These are phyloP conservation scores for Eretmochelys imbricata DNA, from an alignment of 2,113 vertebrate species.

Conservation along the genomic window DNA sequence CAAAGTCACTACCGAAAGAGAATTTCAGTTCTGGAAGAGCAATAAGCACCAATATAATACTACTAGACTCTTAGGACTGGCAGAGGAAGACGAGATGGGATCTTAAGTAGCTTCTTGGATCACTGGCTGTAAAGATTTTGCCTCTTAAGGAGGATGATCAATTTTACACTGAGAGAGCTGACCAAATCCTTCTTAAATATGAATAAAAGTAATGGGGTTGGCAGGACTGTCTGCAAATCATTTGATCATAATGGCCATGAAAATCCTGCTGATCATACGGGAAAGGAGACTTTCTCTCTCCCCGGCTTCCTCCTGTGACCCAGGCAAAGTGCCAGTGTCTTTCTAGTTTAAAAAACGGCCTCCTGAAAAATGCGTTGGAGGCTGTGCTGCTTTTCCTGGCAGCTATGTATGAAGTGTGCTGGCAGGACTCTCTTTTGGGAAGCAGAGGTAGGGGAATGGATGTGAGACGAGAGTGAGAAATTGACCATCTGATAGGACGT, in stretches of 20 bases:
- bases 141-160: neutral
- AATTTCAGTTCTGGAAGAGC: fast-evolving
- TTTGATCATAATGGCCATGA: neutral
- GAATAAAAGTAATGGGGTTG: neutral
- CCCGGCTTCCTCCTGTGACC: neutral
- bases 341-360: neutral
- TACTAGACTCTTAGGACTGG: neutral
- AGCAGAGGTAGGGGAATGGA: neutral
- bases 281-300: neutral
- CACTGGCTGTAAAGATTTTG: neutral
- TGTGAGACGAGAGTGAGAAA: neutral
- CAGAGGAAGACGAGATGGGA: neutral
- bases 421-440: neutral
- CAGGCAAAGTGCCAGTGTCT: neutral
- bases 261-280: neutral
- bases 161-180: neutral
- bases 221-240: neutral
- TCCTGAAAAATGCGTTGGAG: neutral
- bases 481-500: fast-evolving
- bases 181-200: neutral
- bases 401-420: neutral
- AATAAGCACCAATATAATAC: neutral
- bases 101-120: neutral
- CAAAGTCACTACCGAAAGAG: neutral
- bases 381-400: neutral